These are phyloP conservation scores for Neogobius melanostomus DNA, from an alignment of 2,113 vertebrate species.

Conservation along the genomic window DNA sequence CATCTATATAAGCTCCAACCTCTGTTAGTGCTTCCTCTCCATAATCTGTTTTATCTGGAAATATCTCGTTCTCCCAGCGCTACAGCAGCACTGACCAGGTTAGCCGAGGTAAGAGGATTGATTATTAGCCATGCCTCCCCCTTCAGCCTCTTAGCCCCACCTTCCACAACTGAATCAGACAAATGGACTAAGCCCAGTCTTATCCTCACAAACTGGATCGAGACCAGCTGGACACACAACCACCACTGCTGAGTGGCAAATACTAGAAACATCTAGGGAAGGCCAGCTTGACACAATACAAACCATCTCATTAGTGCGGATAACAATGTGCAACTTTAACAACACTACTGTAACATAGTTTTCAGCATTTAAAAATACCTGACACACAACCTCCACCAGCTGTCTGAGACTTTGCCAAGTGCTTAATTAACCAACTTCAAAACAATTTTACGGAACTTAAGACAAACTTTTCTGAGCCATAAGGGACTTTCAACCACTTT, in stretches of 20 bases:
- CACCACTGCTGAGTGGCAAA: slow-evolving; percentile 40
- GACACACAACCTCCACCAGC: too few species aligned
- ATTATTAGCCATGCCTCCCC: slow-evolving; percentile 75
- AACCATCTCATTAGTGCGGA: background rate
- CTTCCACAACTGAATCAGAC: slow-evolving; percentile 79
- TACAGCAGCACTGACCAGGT: slow-evolving; percentile 50
- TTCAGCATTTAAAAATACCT: too few species aligned
- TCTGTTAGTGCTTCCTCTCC: background rate
- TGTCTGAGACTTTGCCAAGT: too few species aligned
- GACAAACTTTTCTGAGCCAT: too few species aligned
- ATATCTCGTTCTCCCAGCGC: background rate
- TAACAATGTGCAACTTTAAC: background rate
- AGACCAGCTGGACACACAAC: slow-evolving; percentile 58
- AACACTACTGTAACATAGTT: background rate
- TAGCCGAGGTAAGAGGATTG: slow-evolving; percentile 81
- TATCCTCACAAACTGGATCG: slow-evolving; percentile 69
- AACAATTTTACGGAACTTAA: too few species aligned
- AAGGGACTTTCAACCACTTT: too few species aligned
- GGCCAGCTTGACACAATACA: background rate
- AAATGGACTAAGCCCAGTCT: slow-evolving; percentile 80
- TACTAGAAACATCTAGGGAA: background rate
- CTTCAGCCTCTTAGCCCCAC: slow-evolving; percentile 74
- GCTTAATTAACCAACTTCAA: too few species aligned
- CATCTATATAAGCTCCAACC: background rate
- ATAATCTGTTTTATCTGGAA: background rate